A percentile compares a stretch with the other conserved stretches of the same genome.
These are phyloP conservation scores for Papilio polyxenes DNA, from an alignment of 1,140 invertebrate species.

Conservation along the genomic window DNA sequence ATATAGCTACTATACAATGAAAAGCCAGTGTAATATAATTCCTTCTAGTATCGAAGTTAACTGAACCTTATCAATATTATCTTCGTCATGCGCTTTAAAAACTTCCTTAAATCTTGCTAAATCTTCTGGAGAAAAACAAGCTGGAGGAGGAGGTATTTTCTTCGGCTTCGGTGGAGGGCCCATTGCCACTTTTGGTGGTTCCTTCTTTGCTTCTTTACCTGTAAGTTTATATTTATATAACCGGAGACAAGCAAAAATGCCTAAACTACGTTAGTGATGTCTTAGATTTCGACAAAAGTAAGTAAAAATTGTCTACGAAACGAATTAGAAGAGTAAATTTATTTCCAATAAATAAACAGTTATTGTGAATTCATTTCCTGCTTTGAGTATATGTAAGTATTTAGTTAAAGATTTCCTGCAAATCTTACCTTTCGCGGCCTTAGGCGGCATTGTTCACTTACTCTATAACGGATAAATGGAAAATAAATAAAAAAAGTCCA, in stretches of 20 bases:
- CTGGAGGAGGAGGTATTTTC: slow-evolving; percentile 69
- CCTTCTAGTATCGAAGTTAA: not conserved
- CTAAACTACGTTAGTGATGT: not conserved
- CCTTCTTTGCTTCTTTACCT: slow-evolving; percentile 55
- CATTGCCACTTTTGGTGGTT: slow-evolving; percentile 44
- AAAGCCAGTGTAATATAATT: too few relatives aligned
- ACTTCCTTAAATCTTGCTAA: slow-evolving; percentile 67
- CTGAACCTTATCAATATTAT: slow-evolving; percentile 69
- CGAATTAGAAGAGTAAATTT: not conserved
- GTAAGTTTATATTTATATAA: slow-evolving; percentile 29
- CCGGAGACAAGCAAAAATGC: not conserved
- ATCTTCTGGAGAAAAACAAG: slow-evolving; percentile 65
- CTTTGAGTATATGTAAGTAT: too few relatives aligned
- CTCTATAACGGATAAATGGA: not conserved
- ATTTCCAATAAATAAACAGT: too few relatives aligned
- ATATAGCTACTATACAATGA: too few relatives aligned
- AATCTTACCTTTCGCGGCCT: not conserved
- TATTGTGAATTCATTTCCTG: too few relatives aligned
- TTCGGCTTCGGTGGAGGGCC: slow-evolving; percentile 70
- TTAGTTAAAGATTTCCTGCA: not conserved
- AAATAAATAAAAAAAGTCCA: not conserved
- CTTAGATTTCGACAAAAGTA: not conserved
- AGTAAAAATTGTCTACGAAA: not conserved
- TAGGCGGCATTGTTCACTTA: slow-evolving; percentile 9
- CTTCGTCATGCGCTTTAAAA: slow-evolving; percentile 67